Conservation (phyloP, 2,797 vertebrate species). For the Neosalanx taihuensis region DNA sequence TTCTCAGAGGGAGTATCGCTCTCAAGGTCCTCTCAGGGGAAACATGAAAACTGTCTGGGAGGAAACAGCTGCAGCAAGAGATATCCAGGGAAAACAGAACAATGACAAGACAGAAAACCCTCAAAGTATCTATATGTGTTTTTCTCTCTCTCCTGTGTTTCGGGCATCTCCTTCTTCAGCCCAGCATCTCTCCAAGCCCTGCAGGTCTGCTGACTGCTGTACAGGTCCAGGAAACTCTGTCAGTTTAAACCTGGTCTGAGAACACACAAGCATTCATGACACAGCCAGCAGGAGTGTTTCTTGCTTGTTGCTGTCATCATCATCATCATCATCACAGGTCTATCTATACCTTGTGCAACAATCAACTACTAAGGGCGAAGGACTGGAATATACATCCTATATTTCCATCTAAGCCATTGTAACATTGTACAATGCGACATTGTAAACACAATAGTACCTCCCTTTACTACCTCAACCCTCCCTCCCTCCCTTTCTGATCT, state of each 20-base stretch:
- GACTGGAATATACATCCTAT: not conserved
- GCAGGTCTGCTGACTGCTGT: constrained; percentile 22
- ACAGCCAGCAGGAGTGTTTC: constrained; percentile 20
- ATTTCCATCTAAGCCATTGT: not conserved
- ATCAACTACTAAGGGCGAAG: not conserved
- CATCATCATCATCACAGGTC: not conserved
- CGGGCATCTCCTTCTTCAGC: constrained; percentile 36
- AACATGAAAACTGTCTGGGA: constrained; percentile 37
- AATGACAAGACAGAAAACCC: constrained; percentile 34
- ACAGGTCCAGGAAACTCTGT: constrained; percentile 16
- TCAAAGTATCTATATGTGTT: constrained; percentile 31
- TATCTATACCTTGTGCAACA: not conserved
- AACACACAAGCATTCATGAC: constrained; percentile 15
- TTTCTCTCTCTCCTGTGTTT: constrained; percentile 16
- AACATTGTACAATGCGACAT: not conserved
- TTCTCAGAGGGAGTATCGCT: constrained; percentile 33
- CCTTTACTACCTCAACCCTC: constrained; percentile 13
- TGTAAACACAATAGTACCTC: not conserved
- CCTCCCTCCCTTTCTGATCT: constrained; percentile 46
- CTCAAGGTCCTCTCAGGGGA: constrained; percentile 37
- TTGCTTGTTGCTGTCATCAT: not conserved
- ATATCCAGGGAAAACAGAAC: constrained; percentile 31
- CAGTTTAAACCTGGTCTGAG: constrained; percentile 1
- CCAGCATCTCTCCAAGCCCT: constrained; percentile 33
- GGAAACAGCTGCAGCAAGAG: constrained; percentile 34